Base-by-base conservation (phyloP, 2,888 invertebrate genomes). In the Folsomia manolachei region DNA sequence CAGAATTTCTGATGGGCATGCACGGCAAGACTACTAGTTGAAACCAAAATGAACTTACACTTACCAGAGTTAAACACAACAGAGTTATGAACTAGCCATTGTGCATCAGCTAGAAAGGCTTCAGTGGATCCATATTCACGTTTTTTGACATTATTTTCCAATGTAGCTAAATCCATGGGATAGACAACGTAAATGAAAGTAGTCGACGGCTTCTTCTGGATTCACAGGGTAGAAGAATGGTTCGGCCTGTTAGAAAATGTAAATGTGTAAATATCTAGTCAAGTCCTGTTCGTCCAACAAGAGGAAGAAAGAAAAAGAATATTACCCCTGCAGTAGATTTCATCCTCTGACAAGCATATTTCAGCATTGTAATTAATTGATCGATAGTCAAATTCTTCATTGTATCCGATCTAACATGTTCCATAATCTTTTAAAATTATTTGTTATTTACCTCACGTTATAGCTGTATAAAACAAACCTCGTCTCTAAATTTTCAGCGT, bases 81-180 rank as follows among this genome's bases (percentile, higher is more conserved):
- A 82, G 94, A 93, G 84, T 97, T 96, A 84, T 97, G 97, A 68
- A 93, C 87, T 82, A 97, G 92, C 96, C 96, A 97, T 83, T 94
- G 94, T 9, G 91, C 90, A 84, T 97, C 97, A 0, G 92, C 90
- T 71, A 93, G 86, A 84, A 97, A 95, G 1, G 93, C 93, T 82
- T 94, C 94, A 0, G 94, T 92, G 83, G 92, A 93, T 18, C 92
- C 92, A 84, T 95, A 97, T 25, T 88, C 82, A 68, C 90, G 90
- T 66, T 88, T 87, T 69, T 87, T 86, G 65, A 96, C 91, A 83
- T 94, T 93, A 71, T 88, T 86, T 82, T 91, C 90, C 81, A 97
- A 86, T 18, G 88, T 87, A 19, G 87, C 86, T 60, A 97, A 86
- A 82, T 94, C 92, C 89, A 97, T 94, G 0, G 96, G 95, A 82